Evolutionary conservation across 2,113 vertebrate species (phyloP).

Genomic region (Tupaia tana): DNA sequence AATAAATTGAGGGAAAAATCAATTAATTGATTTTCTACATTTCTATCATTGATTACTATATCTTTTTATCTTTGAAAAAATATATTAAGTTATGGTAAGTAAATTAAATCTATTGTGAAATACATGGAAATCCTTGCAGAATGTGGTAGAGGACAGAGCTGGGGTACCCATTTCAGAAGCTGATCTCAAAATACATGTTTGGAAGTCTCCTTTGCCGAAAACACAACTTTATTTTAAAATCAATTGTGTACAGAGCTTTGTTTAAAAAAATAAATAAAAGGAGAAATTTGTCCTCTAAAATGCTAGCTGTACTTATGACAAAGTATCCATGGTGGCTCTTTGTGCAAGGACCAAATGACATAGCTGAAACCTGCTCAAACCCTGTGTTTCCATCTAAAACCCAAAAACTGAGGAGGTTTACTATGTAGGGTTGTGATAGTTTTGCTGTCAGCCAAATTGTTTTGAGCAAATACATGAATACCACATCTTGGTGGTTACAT

Average conservation of each 20-base stretch:
- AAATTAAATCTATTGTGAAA: background rate
- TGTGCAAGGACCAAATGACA: background rate
- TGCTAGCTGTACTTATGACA: background rate
- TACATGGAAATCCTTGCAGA: background rate
- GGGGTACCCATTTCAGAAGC: background rate
- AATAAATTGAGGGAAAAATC: background rate
- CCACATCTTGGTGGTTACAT: background rate
- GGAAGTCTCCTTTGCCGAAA: background rate
- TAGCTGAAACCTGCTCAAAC: background rate
- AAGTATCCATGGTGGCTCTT: background rate
- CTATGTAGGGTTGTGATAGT: background rate
- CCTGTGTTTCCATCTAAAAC: background rate
- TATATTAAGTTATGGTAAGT: background rate
- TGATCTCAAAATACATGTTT: background rate
- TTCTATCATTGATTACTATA: too few species aligned
- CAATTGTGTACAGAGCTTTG: background rate
- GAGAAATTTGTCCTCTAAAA: background rate
- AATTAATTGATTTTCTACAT: background rate
- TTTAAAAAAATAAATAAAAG: background rate
- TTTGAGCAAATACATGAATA: constrained; percentile 19
- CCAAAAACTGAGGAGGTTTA: background rate
- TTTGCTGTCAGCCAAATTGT: background rate
- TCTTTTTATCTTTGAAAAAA: background rate
- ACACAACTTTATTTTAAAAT: background rate
- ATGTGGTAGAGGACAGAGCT: background rate